Base-by-base conservation (phyloP, 2,113 vertebrate genomes). In the Epinephelus cyanopodus region DNA sequence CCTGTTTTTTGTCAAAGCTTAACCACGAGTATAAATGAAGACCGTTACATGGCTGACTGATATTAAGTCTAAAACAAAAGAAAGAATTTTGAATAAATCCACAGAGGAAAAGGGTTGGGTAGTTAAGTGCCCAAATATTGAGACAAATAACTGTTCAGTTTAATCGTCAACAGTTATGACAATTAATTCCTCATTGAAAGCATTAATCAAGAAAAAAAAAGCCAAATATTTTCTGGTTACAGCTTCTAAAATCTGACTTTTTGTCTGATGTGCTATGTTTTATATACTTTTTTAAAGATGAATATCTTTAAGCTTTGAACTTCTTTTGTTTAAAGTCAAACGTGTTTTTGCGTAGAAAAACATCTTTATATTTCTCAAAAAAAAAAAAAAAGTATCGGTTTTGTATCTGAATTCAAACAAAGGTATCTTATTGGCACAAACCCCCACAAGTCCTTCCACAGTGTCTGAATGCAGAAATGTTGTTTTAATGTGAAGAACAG, bases 401-500 rank as follows among this genome's bases (percentile, higher is more conserved):
- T 61, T 15, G 6, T 1, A 57, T 48, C n/a, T 21, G n/a, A 15
- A 33, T 58, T n/a, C 25, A 18, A 77, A 19, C 11, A 14, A 15
- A 8, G 39, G 25, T 17, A 17, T 12, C 3, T 8, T 27, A 19
- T 21, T 76, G 54, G 45, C 60, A 23, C 6, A 3, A 60, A 8
- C 15, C 19, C 33, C 77, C 8, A 15, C 47, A 2, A 2, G 21
- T 64, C 42, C 27, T 50, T 42, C 33, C 39, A 27, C 63, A 15
- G 3, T 0, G 57, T 79, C 74, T 50, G 48, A 11, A 39, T 0
- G 18, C 33, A 74, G 45, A 48, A 56, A 68, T 17, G 2, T 33
- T 76, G 53, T 70, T 79, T 29, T 62, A 70, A 67, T 56, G 80
- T 19, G 58, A 75, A 52, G 70, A 76, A 27, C n/a, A 77, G 76